Conservation (phyloP, 2,113 vertebrate genomes). For the Ciconia stormi region DNA sequence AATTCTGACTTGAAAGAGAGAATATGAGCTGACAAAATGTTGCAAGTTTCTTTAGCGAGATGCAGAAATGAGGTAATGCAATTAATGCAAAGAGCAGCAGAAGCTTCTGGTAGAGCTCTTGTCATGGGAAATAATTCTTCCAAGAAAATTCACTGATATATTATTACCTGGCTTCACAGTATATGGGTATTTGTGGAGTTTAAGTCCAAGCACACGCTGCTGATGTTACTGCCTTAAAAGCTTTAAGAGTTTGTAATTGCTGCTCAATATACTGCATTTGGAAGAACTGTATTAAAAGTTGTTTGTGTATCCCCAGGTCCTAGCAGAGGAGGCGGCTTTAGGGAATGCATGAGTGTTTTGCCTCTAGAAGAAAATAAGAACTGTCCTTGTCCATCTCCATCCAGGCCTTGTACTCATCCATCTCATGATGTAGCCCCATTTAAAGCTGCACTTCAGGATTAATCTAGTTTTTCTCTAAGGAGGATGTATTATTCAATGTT, state of each 20-base stretch:
- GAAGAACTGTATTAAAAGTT: not conserved
- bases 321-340: not conserved
- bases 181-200: not conserved
- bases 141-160: not conserved
- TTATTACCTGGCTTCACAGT: not conserved
- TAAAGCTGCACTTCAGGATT: not conserved
- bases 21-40: not conserved
- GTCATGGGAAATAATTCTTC: not conserved
- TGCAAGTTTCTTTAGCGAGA: not conserved
- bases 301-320: not conserved
- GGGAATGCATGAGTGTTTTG: not conserved
- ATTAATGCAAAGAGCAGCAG: not conserved
- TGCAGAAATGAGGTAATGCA: not conserved
- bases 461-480: not conserved
- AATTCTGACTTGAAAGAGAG: not conserved
- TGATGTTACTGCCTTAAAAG: not conserved
- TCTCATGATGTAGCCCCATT: not conserved
- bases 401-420: not conserved
- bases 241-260: not conserved
- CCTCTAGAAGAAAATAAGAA: not conserved
- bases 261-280: not conserved
- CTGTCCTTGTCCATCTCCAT: not conserved
- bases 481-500: not conserved
- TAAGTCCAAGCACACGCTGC: not conserved
- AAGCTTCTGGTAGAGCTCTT: not conserved